A percentile compares a stretch with the other conserved stretches of the same genome.
phyloP scores from a whole-genome alignment of 2,797 vertebrate species.

The Urosaurus nigricauda region DNA sequence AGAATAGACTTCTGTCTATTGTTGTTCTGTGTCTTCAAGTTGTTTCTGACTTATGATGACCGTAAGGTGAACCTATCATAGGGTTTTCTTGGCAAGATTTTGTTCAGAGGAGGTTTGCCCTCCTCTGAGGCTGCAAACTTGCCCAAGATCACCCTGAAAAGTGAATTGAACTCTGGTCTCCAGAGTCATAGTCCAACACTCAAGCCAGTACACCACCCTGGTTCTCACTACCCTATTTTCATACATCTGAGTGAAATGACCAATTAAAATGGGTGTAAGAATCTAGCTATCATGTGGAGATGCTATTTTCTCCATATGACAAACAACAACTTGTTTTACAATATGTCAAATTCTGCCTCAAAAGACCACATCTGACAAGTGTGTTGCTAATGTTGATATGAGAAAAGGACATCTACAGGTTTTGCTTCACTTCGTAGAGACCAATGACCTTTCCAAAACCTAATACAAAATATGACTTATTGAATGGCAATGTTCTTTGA shows the following conservation, averaged over 20 bases:
- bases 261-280: slow-evolving; percentile 42
- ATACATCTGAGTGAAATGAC: background rate
- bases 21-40: too few relatives aligned
- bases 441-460: slow-evolving; percentile 76
- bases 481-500: slow-evolving; percentile 43
- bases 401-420: slow-evolving; percentile 54
- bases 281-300: slow-evolving; percentile 11
- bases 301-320: background rate
- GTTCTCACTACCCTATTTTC: background rate
- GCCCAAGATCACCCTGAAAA: too few relatives aligned
- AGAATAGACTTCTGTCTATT: background rate
- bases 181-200: too few relatives aligned
- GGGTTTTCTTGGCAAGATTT: too few relatives aligned
- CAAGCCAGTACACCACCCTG: too few relatives aligned
- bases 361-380: slow-evolving; percentile 76
- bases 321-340: slow-evolving; percentile 22
- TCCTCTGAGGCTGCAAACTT: too few relatives aligned
- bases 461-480: slow-evolving; percentile 42
- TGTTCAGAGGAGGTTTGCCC: too few relatives aligned
- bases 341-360: slow-evolving; percentile 69
- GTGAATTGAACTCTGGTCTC: too few relatives aligned
- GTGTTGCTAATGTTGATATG: slow-evolving; percentile 56
- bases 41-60: too few relatives aligned
- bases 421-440: slow-evolving; percentile 53
- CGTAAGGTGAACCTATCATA: too few relatives aligned